Conservation (phyloP, 2,888 invertebrate genomes). For the Eurois occulta region DNA sequence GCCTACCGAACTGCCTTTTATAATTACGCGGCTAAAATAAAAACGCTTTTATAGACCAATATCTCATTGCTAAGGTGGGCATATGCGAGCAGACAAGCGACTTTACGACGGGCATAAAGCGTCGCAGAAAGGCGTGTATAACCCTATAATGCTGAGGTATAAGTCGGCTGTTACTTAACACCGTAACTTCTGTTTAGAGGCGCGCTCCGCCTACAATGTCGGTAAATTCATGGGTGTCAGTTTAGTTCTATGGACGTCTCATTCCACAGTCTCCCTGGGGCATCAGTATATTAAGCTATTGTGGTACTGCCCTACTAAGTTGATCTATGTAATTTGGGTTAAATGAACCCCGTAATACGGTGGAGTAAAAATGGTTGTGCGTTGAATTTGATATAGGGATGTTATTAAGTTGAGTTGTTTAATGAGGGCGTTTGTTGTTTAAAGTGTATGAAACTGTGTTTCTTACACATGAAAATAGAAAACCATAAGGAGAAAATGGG, state of each 20-base stretch:
- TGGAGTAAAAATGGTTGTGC: constrained; percentile 63
- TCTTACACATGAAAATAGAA: background rate
- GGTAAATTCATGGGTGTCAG: constrained; percentile 81
- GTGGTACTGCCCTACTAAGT: constrained; percentile 68
- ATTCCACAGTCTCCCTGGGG: constrained; percentile 72
- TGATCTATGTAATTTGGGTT: constrained; percentile 71
- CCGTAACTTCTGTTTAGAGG: constrained; percentile 85
- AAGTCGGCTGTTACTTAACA: constrained; percentile 82
- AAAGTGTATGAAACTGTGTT: constrained; percentile 8
- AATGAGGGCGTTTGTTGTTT: constrained; percentile 37
- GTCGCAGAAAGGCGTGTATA: constrained; percentile 73
- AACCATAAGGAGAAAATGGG: background rate
- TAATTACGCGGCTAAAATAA: constrained; percentile 71
- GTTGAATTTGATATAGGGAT: constrained; percentile 43
- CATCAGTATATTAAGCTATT: constrained; percentile 70
- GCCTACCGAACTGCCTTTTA: constrained; percentile 57
- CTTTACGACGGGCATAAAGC: constrained; percentile 84
- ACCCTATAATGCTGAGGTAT: constrained; percentile 73
- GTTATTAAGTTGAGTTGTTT: constrained; percentile 28
- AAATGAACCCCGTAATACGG: constrained; percentile 63
- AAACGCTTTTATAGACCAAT: constrained; percentile 75
- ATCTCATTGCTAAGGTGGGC: constrained; percentile 77
- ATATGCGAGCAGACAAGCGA: constrained; percentile 75
- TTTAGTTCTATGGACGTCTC: constrained; percentile 75
- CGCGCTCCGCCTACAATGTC: constrained; percentile 79